Base-by-base conservation (phyloP, 2,797 vertebrate species). In the Lithobates sylvaticus region DNA sequence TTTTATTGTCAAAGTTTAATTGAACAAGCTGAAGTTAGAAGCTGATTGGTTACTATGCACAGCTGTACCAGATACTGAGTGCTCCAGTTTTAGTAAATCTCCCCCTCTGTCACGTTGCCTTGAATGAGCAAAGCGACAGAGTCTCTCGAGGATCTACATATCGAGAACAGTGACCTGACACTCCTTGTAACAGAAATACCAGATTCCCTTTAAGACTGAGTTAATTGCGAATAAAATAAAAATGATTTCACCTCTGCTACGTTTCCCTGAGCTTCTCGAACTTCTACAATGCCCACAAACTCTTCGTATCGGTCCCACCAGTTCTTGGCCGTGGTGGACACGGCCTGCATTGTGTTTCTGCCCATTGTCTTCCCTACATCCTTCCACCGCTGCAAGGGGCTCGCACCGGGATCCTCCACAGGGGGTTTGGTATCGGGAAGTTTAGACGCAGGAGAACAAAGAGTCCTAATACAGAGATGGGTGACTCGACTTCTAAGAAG, bases 291-390 rank as follows among this genome's bases (percentile, higher is more conserved):
- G 54, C 98, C 98, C 0, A 99, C 97, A 90, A 99, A 99, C 91
- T 98, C 97, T 89, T 99, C 98, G 0, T 99, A 99, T 90, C 91
- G 95, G 80, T 90, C 94, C 98, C 98, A 99, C 97, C 97, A 98
- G 73, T 90, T 93, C 92, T 93, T 96, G 84, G 95, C 91, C 0
- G 94, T 92, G 67, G 94, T 89, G 3, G 92, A 90, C 0, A 93
- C 89, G 1, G 88, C 90, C 44, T 94, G 93, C 47, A 93, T 88
- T 0, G 96, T 91, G 86, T 87, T 94, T 84, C 90, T 96, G 1
- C 95, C 94, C 93, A 96, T 91, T 15, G 89, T 85, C 10, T 89
- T 94, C 13, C 96, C 96, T 15, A 96, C 32, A 0, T 92, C 93
- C 0, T 93, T 91, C 27, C 95, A 91, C 18, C 92, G 91, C 85